A percentile compares a stretch with the other conserved stretches of the same genome.
These are phyloP conservation scores for Engystomops pustulosus DNA, from an alignment of 2,113 vertebrate genomes.

Conservation along the genomic window DNA sequence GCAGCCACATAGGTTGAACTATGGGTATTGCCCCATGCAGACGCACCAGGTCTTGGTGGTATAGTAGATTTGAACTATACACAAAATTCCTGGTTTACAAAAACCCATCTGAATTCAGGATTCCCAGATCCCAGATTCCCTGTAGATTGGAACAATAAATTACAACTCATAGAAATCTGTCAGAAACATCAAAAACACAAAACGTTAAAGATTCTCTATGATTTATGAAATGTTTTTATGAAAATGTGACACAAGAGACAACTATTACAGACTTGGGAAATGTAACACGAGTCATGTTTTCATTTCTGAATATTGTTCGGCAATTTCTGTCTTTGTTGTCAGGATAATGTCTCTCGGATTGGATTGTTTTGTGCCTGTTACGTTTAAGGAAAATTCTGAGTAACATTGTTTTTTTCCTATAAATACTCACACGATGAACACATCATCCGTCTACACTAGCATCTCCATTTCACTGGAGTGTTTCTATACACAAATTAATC, in stretches of 20 bases:
- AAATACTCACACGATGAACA: background rate
- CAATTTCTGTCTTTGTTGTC: background rate
- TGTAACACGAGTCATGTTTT: background rate
- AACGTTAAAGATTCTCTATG: background rate
- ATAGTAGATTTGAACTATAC: too few species aligned
- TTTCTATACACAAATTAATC: too few species aligned
- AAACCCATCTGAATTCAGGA: too few species aligned
- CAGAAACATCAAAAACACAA: background rate
- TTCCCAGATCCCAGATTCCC: background rate
- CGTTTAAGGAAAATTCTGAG: background rate
- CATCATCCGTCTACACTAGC: background rate
- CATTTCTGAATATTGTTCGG: background rate
- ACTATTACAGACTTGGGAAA: background rate
- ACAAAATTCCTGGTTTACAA: too few species aligned
- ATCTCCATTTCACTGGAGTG: too few species aligned
- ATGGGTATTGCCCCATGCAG: too few species aligned
- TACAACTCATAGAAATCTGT: background rate
- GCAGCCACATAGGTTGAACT: too few species aligned
- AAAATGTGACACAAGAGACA: background rate
- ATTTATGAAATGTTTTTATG: background rate
- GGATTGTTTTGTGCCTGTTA: background rate
- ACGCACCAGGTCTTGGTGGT: too few species aligned
- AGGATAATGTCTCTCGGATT: background rate
- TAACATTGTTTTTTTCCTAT: background rate
- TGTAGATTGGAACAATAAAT: background rate